A percentile compares a stretch with the other conserved stretches of the same genome.
Conservation (phyloP, 2,888 invertebrate species). For the Melanotus villosus region DNA sequence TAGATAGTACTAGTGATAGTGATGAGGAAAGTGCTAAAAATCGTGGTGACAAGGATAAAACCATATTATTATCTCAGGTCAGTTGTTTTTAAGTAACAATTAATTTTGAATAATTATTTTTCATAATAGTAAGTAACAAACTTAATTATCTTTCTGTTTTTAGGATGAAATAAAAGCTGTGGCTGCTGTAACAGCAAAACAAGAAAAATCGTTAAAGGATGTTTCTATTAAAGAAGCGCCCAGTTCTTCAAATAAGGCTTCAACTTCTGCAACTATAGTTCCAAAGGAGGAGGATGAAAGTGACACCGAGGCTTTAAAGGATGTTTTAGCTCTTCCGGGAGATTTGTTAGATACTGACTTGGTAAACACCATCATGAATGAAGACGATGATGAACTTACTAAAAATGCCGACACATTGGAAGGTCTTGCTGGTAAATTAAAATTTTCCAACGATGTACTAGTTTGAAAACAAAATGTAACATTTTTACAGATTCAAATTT, state of each 20-base stretch:
- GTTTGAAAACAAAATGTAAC: no score
- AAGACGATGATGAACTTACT: slow-evolving; percentile 71
- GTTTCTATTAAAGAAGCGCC: slow-evolving; percentile 36
- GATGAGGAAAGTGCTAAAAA: slow-evolving; percentile 67
- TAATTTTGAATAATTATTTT: slow-evolving; percentile 13
- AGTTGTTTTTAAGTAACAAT: slow-evolving; percentile 42
- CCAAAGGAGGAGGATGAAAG: slow-evolving; percentile 68
- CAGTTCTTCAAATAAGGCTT: slow-evolving; percentile 17
- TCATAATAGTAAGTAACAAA: slow-evolving; percentile 7
- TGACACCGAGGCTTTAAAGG: slow-evolving; percentile 76
- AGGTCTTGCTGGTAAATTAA: slow-evolving; percentile 66
- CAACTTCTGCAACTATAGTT: slow-evolving; percentile 39
- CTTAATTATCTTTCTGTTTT: no score
- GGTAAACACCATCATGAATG: slow-evolving; percentile 79
- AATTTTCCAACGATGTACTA: background rate
- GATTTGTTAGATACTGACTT: slow-evolving; percentile 78
- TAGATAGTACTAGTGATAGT: slow-evolving; percentile 73
- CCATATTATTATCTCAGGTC: slow-evolving; percentile 71
- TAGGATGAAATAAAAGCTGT: slow-evolving; percentile 82
- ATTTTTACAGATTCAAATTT: slow-evolving; percentile 65
- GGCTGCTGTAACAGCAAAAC: slow-evolving; percentile 77
- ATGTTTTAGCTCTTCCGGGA: slow-evolving; percentile 75
- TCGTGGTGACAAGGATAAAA: slow-evolving; percentile 67
- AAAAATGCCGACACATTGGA: slow-evolving; percentile 71
- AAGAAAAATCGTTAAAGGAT: slow-evolving; percentile 70